Evolutionary conservation across 2,888 invertebrate genomes (phyloP), one percentile per base, ranked within the genome.

Genomic region (Keiferia lycopersicella): DNA sequence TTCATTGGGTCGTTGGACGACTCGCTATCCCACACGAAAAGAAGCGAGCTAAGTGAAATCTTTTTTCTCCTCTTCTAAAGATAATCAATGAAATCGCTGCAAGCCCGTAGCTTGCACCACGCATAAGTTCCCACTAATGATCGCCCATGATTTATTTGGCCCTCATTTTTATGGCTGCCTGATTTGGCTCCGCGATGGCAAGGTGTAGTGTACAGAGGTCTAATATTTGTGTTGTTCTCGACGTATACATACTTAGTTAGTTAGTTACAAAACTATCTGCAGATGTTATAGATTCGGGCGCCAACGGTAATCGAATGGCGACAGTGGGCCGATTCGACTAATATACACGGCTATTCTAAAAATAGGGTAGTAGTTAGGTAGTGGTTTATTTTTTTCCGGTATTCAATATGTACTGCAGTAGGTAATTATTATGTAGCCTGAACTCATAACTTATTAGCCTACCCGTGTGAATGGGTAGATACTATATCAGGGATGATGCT

Each of bases 141-240:
- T 88, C 80, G 84, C 78, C 80, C 85, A 88, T 88, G 87, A 88
- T 89, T 87, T 89, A 88, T 88, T 84, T 84, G 80, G 77, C 73
- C 75, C 80, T 81, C 77, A 82, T 85, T 88, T 87, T 88, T 86
- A 87, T 84, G 78, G 83, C 78, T 69, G 79, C 74, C 77, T 75
- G 82, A 82, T 79, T 80, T 78, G 71, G 71, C 70, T 68, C 70
- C 71, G 73, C 71, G 77, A 73, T 75, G 76, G 75, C 72, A 80
- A 83, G 82, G 83, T 84, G 82, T 80, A 77, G 83, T 84, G 81
- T 79, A 77, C 65, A 58, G n/a, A 41, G 41, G 26, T 7, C 26
- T 39, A 45, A 22, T 60, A 48, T 60, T 62, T 64, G 62, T 62
- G 53, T 45, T 26, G 26, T 34, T 30, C 26, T 62, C 62, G 30